Percentiles rank a stretch among this genome's conserved stretches.
Evolutionary conservation across 2,113 vertebrate species (phyloP).

Genomic region (Phalacrocorax brasilianus): DNA sequence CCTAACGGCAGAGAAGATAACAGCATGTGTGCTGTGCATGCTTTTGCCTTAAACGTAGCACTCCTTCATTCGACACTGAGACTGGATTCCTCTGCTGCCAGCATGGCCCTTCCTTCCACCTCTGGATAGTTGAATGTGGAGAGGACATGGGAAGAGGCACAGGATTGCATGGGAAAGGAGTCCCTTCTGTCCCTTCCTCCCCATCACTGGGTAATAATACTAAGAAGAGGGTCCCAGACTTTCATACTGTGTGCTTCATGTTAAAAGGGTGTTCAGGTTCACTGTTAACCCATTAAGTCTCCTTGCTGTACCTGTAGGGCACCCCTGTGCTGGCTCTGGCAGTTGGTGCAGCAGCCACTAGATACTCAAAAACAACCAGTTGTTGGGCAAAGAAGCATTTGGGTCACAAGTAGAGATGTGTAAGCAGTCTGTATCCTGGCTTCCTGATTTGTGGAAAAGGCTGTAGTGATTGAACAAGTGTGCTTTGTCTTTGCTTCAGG

Average conservation of each 20-base stretch:
- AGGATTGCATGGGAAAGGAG: background rate
- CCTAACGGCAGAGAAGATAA: background rate
- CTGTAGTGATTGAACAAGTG: background rate
- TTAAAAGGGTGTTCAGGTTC: background rate
- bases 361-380: background rate
- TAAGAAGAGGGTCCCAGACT: background rate
- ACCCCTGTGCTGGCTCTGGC: background rate
- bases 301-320: background rate
- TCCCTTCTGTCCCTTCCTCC: background rate
- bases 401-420: background rate
- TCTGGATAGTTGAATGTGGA: background rate
- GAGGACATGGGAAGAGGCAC: background rate
- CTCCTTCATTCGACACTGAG: background rate
- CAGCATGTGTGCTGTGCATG: background rate
- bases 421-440: background rate
- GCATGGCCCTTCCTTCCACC: background rate
- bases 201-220: fast-evolving
- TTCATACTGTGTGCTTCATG: background rate
- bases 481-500: background rate
- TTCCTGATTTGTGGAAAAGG: background rate
- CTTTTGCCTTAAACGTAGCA: background rate
- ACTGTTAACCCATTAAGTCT: background rate
- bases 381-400: background rate
- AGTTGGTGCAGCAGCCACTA: background rate
- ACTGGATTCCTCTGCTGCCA: background rate